Evolutionary conservation across 2,113 vertebrate species (phyloP), one percentile per base, ranked within the genome.

Genomic region (Bos javanicus): DNA sequence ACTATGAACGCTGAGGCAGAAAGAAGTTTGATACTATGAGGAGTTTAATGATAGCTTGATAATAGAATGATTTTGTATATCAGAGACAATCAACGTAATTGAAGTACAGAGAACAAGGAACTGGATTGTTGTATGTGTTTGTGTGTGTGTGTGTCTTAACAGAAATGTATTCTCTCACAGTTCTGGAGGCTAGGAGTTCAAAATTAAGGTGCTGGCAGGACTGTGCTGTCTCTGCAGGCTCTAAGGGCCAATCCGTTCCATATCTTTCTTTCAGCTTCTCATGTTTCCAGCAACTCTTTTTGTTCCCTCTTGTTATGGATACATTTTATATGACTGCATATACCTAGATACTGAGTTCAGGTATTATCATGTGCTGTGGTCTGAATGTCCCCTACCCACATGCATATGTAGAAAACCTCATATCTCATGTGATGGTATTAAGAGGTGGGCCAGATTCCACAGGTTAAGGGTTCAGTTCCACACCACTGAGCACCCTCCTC

Each of bases 161-260:
- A 81, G 46, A 33, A 50, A 50, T 50, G 19, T 81, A 81, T 50
- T 81, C 46, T 50, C 28, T 50, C 16, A 50, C 9, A 19, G 28
- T 81, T 33, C 78, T 50, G 0, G 16, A 81, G 46, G 28, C 15
- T 33, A 81, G 8, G 28, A 50, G 16, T 50, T 81, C 9, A 33
- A 50, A 81, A 81, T 50, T 30, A 33, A 81, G 9, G 78, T 81
- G 9, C 78, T 19, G 28, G 78, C 28, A 50, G 28, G 16, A 26
- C 39, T 28, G 15, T 11, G 16, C 16, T 33, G 10, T 6, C 46
- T 50, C 46, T 81, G 78, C 28, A 81, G 78, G 5, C 17, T 81
- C 16, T 21, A 33, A 48, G 28, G 78, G 1, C 1, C 30, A 50
- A 21, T 33, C 78, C 0, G 0, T 21, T 50, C 28, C 9, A 6